Evolutionary conservation across 2,113 vertebrate genomes (phyloP), one percentile per base, ranked within the genome.

Genomic region (Hymenochirus boettgeri): DNA sequence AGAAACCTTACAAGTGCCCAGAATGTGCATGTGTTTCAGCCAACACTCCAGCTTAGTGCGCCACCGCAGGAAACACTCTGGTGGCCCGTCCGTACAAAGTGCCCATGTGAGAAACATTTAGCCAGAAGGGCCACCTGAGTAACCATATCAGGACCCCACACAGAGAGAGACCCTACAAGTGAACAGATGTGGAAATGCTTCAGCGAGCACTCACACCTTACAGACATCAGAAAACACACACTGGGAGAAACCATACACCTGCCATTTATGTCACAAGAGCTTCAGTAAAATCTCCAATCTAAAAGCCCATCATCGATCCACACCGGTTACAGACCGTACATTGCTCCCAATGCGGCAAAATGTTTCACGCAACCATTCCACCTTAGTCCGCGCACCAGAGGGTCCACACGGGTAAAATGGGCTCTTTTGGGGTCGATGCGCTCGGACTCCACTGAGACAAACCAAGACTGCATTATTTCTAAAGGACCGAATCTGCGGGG

Each of bases 201-300:
- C 54, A 66, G 64, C 1, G 64, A 66, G 8, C 64, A 66, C 13
- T 66, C 64, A 2, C 64, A 66, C 46, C 56, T 66, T 12, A 66
- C 64, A 1, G 64, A 0, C 64, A 66, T 21, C 64, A 58, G 55
- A 66, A 66, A 21, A 66, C 59, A 7, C 64, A 66, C 46, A 66
- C 54, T 1, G 63, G 17, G 63, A 66, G 31, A 57, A 47, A 9
- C 63, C 63, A 6, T 66, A 66, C 46, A 52, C 46, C 15, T 66
- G 64, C 17, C 22, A 66, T 7, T 45, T 66, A 4, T 66, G 64
- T 47, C 46, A 52, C 26, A 66, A 66, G 46, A 46, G 64, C 22
- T 66, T 66, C 46, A 59, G 64, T 31, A 66, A 66, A 23, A 66
- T 66, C 46, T 66, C 64, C 45, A 66, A 66, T 55, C 46, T 66